Conservation (phyloP, 2,888 invertebrate genomes). For the Imbricaverruca yamaguchii region DNA sequence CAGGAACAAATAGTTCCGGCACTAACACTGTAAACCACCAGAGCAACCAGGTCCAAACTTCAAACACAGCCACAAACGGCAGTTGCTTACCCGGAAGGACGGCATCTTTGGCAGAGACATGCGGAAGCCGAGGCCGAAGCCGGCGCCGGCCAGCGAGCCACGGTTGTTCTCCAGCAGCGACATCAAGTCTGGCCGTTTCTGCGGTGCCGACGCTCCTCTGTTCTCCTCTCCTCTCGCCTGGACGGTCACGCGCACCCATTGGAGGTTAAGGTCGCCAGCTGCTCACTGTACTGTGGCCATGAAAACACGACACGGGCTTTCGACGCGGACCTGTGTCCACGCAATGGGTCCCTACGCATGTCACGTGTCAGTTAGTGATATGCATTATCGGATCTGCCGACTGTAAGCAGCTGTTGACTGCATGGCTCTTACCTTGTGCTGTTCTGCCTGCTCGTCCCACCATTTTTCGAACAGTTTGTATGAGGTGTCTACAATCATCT, state of each 20-base stretch:
- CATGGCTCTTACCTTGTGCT: constrained; percentile 42
- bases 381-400: too few relatives aligned
- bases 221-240: constrained; percentile 1
- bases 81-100: constrained; percentile 61
- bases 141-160: constrained; percentile 27
- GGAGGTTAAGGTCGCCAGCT: too few relatives aligned
- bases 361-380: too few relatives aligned
- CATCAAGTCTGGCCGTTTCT: background rate
- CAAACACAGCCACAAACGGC: background rate
- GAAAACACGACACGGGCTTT: too few relatives aligned
- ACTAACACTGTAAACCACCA: too few relatives aligned
- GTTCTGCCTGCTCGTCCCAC: constrained; percentile 70
- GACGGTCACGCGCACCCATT: too few relatives aligned
- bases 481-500: constrained; percentile 90
- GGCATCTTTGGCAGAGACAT: constrained; percentile 93
- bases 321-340: too few relatives aligned
- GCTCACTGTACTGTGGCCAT: too few relatives aligned
- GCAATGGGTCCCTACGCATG: too few relatives aligned
- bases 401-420: too few relatives aligned
- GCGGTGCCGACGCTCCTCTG: background rate
- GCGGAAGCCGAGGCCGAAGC: constrained; percentile 70
- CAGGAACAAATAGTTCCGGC: too few relatives aligned
- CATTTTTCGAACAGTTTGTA: constrained; percentile 88
- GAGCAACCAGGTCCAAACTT: too few relatives aligned
- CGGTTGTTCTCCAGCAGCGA: constrained; percentile 23